Base-by-base conservation (phyloP, 2,888 invertebrate species). In the Oscheius sp. region DNA sequence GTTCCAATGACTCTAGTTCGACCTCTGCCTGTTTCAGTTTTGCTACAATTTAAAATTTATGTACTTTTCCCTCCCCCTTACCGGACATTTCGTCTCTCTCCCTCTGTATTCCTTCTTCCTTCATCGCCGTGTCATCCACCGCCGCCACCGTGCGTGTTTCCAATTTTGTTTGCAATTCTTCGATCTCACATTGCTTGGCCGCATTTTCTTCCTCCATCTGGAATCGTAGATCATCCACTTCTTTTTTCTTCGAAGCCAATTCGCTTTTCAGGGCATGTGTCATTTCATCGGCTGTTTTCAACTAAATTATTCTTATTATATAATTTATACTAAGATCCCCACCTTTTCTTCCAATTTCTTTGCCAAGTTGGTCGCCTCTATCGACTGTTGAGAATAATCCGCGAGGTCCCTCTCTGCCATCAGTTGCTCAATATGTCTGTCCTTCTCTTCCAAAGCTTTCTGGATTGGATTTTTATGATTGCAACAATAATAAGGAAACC, bases 371-470 rank as follows among this genome's bases (percentile, higher is more conserved):
- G 21, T 49, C 13, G 25, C 16, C n/a, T 52, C 52, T n/a, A 12
- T 9, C 9, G 49, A 9, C n/a, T 7, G 35, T 1, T 43, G 41
- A 1, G 52, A n/a, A 25, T 66, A 52, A 7, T 66, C 66, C 1
- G 96, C 97, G 84, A 96, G 89, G 87, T 97, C 96, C 68, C 95
- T 91, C 89, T 98, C 97, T 77, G 93, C 93, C 89, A 96, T 92
- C 84, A 98, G 91, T 86, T 94, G 93, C 88, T 96, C 95, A 87
- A 98, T 93, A 88, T 97, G 96, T 81, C 93, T 93, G 88, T 96
- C 95, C 89, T 96, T 97, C 90, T 97, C 96, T 88, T 94, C 93
- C 74, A 97, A 90, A 43, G 94, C 91, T 89, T 95, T 95, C 95
- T 96, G 89, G 21, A 66, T 18, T 9, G 7, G 21, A 18, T 16